Conservation (phyloP, 2,797 vertebrate genomes). For the Sebastes diploproa region DNA sequence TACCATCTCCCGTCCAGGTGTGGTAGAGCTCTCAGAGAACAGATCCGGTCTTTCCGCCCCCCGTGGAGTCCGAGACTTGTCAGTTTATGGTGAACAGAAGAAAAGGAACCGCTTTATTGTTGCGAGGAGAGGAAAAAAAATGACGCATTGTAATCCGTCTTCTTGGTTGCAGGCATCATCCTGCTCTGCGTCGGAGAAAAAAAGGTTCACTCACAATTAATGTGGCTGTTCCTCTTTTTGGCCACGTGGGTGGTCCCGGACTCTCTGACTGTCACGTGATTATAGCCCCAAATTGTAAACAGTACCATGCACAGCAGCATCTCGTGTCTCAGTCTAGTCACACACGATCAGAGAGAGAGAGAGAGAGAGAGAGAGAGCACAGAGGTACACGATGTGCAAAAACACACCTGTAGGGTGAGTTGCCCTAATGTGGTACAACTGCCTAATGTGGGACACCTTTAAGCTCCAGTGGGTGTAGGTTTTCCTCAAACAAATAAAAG, state of each 20-base stretch:
- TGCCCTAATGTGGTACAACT: too few species aligned
- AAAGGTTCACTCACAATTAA: constrained; percentile 84
- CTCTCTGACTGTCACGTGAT: constrained; percentile 87
- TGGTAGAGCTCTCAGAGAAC: constrained; percentile 39
- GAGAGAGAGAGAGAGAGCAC: neutral
- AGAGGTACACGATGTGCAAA: neutral
- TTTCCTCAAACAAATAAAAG: too few species aligned
- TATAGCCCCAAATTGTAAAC: constrained; percentile 60
- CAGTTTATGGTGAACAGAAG: constrained; percentile 45
- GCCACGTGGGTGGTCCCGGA: constrained; percentile 90
- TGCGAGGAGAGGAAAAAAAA: constrained; percentile 44
- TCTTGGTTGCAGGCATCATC: constrained; percentile 79
- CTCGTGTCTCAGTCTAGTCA: neutral
- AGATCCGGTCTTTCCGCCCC: constrained; percentile 45
- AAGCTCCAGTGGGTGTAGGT: too few species aligned
- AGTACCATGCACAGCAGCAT: constrained; percentile 46
- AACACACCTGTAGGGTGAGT: neutral
- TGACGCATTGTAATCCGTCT: constrained; percentile 79
- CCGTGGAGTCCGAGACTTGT: constrained; percentile 21
- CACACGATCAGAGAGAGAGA: neutral
- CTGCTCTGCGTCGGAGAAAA: constrained; percentile 75
- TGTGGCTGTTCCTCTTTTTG: constrained; percentile 86
- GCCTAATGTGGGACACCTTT: too few species aligned
- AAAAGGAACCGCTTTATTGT: constrained; percentile 41
- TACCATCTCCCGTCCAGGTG: constrained; percentile 64